Conservation (phyloP, 2,888 invertebrate genomes). For the Diarsia brunnea region DNA sequence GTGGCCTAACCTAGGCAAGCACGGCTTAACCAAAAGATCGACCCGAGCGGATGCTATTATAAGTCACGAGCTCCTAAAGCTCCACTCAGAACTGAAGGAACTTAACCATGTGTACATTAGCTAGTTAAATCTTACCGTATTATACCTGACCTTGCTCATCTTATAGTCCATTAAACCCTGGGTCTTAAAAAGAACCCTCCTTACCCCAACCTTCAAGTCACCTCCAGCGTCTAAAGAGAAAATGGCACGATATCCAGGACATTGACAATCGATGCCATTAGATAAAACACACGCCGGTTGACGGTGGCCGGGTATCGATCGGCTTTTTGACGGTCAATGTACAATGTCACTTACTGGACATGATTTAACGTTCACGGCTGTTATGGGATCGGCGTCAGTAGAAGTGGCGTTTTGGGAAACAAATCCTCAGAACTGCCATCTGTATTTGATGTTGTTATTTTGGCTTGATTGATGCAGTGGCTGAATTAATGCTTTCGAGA, state of each 20-base stretch:
- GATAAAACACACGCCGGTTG: conserved; percentile 74
- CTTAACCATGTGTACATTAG: background rate
- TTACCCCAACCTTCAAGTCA: background rate
- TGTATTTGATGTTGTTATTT: background rate
- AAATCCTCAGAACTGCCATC: background rate
- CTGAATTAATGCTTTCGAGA: background rate
- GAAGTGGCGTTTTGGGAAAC: background rate
- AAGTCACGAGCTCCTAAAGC: too few relatives aligned
- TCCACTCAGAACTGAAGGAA: background rate
- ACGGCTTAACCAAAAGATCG: too few relatives aligned
- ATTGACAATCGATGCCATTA: conserved; percentile 76
- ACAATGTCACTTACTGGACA: conserved; percentile 77
- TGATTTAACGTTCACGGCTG: conserved; percentile 33
- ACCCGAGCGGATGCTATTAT: too few relatives aligned
- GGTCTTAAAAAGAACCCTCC: background rate
- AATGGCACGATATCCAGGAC: conserved; percentile 62
- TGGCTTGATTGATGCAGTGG: background rate
- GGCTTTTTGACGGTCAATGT: conserved; percentile 76
- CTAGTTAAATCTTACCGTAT: background rate
- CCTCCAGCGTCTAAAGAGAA: conserved; percentile 21
- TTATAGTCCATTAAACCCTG: background rate
- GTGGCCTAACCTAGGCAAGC: too few relatives aligned
- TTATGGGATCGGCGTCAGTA: background rate
- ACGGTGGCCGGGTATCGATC: conserved; percentile 73
- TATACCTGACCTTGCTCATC: background rate